Evolutionary conservation across 2,888 invertebrate species (phyloP).

Genomic region (Pachydiplax longipennis): DNA sequence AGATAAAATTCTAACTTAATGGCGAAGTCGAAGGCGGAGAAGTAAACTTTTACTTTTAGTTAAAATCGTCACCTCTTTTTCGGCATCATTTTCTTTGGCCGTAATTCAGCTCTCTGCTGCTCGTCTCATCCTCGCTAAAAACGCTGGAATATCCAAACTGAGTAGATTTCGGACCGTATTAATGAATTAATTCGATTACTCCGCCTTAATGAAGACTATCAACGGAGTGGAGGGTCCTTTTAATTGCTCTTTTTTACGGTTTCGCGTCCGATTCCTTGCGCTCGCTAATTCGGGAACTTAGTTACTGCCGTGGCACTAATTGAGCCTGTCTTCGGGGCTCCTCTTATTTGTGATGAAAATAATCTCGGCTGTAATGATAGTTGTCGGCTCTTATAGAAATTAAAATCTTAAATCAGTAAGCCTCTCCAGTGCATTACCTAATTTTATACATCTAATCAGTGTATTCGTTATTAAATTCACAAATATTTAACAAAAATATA

Average conservation of each 20-base stretch:
- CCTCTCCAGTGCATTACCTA: too few species aligned
- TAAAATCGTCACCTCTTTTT: too few species aligned
- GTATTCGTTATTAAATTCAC: too few species aligned
- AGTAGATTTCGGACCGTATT: background rate
- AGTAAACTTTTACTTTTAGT: too few species aligned
- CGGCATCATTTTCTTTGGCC: too few species aligned
- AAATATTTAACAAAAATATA: too few species aligned
- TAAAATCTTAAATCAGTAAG: too few species aligned
- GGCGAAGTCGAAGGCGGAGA: too few species aligned
- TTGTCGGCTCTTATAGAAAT: too few species aligned
- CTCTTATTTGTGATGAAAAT: background rate
- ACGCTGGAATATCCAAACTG: background rate
- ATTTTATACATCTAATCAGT: too few species aligned
- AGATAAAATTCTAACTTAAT: too few species aligned
- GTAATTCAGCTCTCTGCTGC: background rate
- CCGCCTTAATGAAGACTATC: conserved; percentile 16
- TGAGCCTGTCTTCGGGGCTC: background rate
- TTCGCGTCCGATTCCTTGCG: background rate
- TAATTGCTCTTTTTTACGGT: background rate
- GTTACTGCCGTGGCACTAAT: background rate
- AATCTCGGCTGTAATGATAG: too few species aligned
- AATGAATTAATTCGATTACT: conserved; percentile 22
- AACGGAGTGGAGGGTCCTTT: background rate
- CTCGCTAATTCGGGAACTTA: background rate
- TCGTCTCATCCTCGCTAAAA: background rate